Conservation (phyloP, 2,797 vertebrate species). For the Enteromius fasciolatus region DNA sequence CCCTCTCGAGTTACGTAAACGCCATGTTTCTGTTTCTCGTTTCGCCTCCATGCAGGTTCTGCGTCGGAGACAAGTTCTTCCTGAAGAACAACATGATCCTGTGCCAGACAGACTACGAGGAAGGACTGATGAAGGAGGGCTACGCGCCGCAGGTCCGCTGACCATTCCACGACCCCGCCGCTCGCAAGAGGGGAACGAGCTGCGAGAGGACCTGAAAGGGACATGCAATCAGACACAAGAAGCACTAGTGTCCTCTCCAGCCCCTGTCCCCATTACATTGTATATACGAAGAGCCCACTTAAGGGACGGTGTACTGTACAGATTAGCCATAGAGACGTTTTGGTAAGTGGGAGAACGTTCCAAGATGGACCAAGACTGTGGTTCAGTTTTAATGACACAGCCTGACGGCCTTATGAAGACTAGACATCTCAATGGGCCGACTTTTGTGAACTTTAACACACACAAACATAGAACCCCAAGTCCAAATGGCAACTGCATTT, state of each 20-base stretch:
- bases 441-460: conserved; percentile 26
- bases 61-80: conserved; percentile 95
- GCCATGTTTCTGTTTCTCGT: conserved; percentile 35
- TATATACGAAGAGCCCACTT: conserved; percentile 82
- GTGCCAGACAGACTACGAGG: conserved; percentile 94
- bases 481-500: conserved; percentile 44
- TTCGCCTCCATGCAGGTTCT: conserved; percentile 82
- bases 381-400: conserved; percentile 60
- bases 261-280: conserved; percentile 80
- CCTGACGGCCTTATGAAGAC: conserved; percentile 58
- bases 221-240: conserved; percentile 79
- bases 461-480: conserved; percentile 34
- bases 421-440: conserved; percentile 39
- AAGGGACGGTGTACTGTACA: conserved; percentile 84
- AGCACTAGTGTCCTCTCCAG: conserved; percentile 77
- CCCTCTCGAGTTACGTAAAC: conserved; percentile 34
- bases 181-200: conserved; percentile 45
- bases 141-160: conserved; percentile 96
- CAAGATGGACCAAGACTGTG: conserved; percentile 56
- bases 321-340: conserved; percentile 84
- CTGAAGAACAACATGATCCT: conserved; percentile 97
- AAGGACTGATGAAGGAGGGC: conserved; percentile 93
- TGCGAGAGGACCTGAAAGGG: conserved; percentile 72
- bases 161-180: conserved; percentile 58
- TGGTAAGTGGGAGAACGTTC: conserved; percentile 69